A percentile compares a stretch with the other conserved stretches of the same genome.
These are phyloP conservation scores for Chrysodeixis includens DNA, from an alignment of 2,888 invertebrate genomes.

Conservation along the genomic window DNA sequence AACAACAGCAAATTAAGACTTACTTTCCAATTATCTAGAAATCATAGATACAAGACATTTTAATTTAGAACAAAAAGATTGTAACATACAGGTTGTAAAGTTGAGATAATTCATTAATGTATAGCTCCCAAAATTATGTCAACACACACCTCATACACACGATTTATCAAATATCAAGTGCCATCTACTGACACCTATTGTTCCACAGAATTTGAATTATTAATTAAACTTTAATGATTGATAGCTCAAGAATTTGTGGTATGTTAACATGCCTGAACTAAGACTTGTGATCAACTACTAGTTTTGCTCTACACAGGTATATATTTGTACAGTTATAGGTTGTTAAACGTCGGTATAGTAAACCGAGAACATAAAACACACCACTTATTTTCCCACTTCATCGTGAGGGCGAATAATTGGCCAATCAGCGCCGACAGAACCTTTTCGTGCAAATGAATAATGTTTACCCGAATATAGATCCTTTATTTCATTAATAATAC, in stretches of 20 bases:
- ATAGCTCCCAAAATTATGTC: neutral
- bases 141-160: constrained; percentile 5
- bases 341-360: neutral
- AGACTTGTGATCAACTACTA: neutral
- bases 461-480: neutral
- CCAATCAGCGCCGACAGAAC: neutral
- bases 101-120: constrained; percentile 21
- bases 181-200: neutral
- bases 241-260: constrained; percentile 1
- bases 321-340: neutral
- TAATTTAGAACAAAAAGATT: neutral
- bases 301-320: neutral
- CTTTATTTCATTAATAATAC: neutral
- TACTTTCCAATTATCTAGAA: neutral
- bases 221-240: constrained; percentile 1
- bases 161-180: constrained; percentile 1
- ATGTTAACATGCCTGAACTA: neutral
- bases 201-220: neutral
- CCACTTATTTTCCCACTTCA: neutral
- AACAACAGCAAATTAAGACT: neutral
- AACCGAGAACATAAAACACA: neutral
- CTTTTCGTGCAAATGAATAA: neutral
- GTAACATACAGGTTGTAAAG: constrained; percentile 16
- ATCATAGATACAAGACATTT: neutral
- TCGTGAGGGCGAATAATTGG: neutral